Evolutionary conservation across 1,140 invertebrate genomes (phyloP).

Genomic region (Penaeus indicus): DNA sequence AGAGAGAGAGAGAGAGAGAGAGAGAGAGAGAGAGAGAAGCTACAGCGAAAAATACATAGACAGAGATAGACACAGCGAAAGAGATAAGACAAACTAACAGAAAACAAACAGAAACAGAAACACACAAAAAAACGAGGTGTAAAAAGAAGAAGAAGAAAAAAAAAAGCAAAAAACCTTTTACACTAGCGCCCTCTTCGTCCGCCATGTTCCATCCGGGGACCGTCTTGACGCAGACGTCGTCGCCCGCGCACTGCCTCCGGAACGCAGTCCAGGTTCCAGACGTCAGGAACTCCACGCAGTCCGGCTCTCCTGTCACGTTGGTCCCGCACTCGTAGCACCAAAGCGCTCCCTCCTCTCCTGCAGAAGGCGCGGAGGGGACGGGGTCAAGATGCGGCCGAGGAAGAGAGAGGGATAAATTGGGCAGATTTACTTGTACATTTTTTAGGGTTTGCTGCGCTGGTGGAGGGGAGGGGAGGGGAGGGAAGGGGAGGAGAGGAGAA

Average conservation of each 20-base stretch:
- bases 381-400: not conserved
- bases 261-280: slow-evolving; percentile 43
- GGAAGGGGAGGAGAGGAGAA: too few relatives aligned
- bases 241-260: slow-evolving; percentile 51
- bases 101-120: not conserved
- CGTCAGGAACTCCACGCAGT: slow-evolving; percentile 36
- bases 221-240: slow-evolving; percentile 53
- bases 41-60: too few relatives aligned
- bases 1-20: not conserved
- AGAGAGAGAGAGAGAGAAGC: not conserved
- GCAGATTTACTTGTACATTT: not conserved
- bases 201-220: slow-evolving; percentile 28
- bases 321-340: slow-evolving; percentile 64
- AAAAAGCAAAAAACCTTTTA: not conserved
- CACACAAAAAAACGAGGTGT: not conserved
- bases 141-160: not conserved
- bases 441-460: too few relatives aligned
- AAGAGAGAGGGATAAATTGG: not conserved
- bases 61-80: not conserved
- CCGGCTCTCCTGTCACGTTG: slow-evolving; percentile 17
- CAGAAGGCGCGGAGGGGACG: not conserved
- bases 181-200: not conserved
- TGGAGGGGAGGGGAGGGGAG: too few relatives aligned
- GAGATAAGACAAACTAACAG: not conserved
- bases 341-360: not conserved